Conservation (phyloP, 1,140 invertebrate species). For the Dendrolimus kikuchii region DNA sequence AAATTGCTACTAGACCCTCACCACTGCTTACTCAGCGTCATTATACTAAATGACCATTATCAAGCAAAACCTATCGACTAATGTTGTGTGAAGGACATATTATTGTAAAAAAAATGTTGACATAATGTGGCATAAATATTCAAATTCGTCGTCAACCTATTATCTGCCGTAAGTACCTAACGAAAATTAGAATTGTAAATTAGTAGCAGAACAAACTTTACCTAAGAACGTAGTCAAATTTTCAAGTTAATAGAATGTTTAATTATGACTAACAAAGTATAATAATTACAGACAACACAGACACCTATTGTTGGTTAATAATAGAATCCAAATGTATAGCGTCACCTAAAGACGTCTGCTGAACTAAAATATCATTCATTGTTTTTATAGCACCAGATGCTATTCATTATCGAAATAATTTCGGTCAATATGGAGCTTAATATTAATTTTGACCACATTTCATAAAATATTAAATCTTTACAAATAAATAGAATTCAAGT, state of each 20-base stretch:
- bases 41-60: constrained; percentile 18
- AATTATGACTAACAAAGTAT: not conserved
- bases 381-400: constrained; percentile 8
- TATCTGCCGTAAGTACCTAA: too few species aligned
- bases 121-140: too few species aligned
- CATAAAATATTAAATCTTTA: too few species aligned
- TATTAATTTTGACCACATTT: too few species aligned
- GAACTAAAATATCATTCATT: constrained; percentile 6
- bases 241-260: too few species aligned
- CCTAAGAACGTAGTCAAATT: too few species aligned
- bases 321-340: constrained; percentile 5
- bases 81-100: not conserved
- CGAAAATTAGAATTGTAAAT: too few species aligned
- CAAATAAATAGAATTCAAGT: too few species aligned
- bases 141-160: too few species aligned
- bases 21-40: constrained; percentile 40
- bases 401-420: constrained; percentile 3
- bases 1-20: constrained; percentile 46
- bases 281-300: constrained; percentile 4
- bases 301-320: constrained; percentile 2
- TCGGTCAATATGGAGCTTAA: too few species aligned
- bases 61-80: not conserved
- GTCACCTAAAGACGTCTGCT: constrained; percentile 1
- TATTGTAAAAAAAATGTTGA: too few species aligned
- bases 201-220: too few species aligned